Base-by-base conservation (phyloP, 2,113 vertebrate species). In the Thalassoma bifasciatum region DNA sequence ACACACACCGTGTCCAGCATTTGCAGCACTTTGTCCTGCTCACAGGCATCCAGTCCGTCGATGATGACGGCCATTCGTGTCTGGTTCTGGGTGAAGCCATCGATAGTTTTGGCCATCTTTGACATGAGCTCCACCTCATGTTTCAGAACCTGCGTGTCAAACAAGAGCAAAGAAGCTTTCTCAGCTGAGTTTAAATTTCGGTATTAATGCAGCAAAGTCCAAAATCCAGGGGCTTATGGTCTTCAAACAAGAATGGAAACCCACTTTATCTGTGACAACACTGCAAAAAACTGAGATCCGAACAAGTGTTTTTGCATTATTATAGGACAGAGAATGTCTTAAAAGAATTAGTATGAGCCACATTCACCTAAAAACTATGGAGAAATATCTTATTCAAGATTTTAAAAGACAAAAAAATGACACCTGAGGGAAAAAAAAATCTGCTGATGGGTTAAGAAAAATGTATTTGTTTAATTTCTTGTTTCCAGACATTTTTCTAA, bases 41-140 rank as follows among this genome's bases (percentile, higher is more conserved):
- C 98, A 49, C 98, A 99, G 68, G 98, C 96, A 53, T 99, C 98
- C 72, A 99, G 88, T 0, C 98, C 98, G 52, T 99, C 98, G 1
- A 99, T 98, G 90, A 99, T 99, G 37, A 99, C 97, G 6, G 96
- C 97, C 88, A 99, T 96, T 40, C 98, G 94, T 0, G 98, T 99
- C 91, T 99, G 98, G 90, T 99, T 98, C 93, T 99, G 97, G 61
- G 98, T 99, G 81, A 99, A 99, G 63, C 97, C 93, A 58, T 99
- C 98, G 10, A 99, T 99, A 34, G 97, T 96, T 91, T 99, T 99
- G 23, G 98, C 96, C 98, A 99, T 98, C 92, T 92, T 97, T 77
- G 98, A 98, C 96, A 99, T 99, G 57, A 99, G 82, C 62, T 99
- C 98, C 66, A 99, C 98, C 90, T 99, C 98, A 62, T 96, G 96